Percentiles rank a stretch among this genome's conserved stretches.
Evolutionary conservation across 2,113 vertebrate species (phyloP).

Genomic region (Lichenostomus cassidix): DNA sequence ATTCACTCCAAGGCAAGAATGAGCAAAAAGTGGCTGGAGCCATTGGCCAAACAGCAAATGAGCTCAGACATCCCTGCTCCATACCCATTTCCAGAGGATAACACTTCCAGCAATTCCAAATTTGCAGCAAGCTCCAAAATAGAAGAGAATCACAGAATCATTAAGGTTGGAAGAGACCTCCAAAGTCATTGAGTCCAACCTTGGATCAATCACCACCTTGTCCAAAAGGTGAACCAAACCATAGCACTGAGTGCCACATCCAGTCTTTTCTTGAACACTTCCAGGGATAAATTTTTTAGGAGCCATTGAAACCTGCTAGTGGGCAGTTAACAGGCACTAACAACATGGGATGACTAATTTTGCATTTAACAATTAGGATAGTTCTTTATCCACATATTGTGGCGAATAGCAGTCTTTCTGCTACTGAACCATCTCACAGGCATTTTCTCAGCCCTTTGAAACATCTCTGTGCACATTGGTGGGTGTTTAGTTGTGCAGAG

Average conservation of each 20-base stretch:
- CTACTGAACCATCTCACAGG: background rate
- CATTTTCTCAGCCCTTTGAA: background rate
- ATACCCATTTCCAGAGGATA: background rate
- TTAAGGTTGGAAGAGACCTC: background rate
- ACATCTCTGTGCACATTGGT: rapidly evolving
- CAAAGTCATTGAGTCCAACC: rapidly evolving
- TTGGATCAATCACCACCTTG: background rate
- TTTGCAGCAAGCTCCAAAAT: background rate
- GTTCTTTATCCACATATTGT: background rate
- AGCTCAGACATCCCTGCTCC: background rate
- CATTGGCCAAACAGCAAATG: background rate
- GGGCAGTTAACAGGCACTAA: background rate
- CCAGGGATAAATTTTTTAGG: background rate
- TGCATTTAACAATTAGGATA: background rate
- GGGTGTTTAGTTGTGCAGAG: background rate
- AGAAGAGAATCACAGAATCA: background rate
- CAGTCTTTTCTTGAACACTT: background rate
- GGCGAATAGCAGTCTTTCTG: background rate
- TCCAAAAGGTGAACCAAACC: background rate
- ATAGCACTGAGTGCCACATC: background rate
- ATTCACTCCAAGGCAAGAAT: background rate
- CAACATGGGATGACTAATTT: background rate
- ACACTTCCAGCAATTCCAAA: background rate
- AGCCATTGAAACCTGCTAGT: background rate
- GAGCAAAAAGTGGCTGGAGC: background rate